Base-by-base conservation (phyloP, 2,797 vertebrate species). In the Enteromius thamalakanensis region DNA sequence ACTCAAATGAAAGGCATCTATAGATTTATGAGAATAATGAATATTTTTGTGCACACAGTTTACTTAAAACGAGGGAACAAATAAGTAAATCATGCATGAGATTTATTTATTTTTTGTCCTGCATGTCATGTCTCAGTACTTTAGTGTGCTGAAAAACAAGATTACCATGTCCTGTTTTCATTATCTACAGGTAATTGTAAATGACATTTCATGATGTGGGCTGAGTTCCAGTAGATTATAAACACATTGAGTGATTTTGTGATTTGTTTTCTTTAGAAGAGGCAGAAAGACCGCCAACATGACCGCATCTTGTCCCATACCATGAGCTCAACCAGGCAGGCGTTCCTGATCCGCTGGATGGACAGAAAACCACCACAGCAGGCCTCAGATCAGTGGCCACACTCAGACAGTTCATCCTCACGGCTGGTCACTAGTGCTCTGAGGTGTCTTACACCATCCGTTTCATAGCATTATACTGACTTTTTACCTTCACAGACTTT, bases 201-300 rank as follows among this genome's bases (percentile, higher is more conserved):
- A 8, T 10, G 4, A 60, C 58, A 60, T 60, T 60, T 60, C 5
- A 12, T 26, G 58, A 5, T 14, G 26, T 70, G 6, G 17, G 17
- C 2, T 6, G 2, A 53, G 47, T 19, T 5, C 1, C 49, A 19
- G 7, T n/a, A 55, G 21, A 55, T 55, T 45, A 4, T 70, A 6
- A 51, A 2, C 29, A 11, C 26, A 49, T 19, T 58, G 3, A 40
- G 23, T 67, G 1, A 76, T 6, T 12, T 1, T 32, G 12, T 65
- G 65, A 67, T 76, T 70, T 86, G 17, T 51, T 26, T 34, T 51
- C 34, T 79, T 81, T 75, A 96, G 95, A 96, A 1, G 94, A 95
- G 87, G 90, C 90, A 26, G 93, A 94, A 89, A 92, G 85, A 85
- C 91, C 92, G 19, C 94, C 93, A 77, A 95, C 95, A 90, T 96